Evolutionary conservation across 2,888 invertebrate genomes (phyloP), one percentile per base, ranked within the genome.

Genomic region (Tiphia femorata): DNA sequence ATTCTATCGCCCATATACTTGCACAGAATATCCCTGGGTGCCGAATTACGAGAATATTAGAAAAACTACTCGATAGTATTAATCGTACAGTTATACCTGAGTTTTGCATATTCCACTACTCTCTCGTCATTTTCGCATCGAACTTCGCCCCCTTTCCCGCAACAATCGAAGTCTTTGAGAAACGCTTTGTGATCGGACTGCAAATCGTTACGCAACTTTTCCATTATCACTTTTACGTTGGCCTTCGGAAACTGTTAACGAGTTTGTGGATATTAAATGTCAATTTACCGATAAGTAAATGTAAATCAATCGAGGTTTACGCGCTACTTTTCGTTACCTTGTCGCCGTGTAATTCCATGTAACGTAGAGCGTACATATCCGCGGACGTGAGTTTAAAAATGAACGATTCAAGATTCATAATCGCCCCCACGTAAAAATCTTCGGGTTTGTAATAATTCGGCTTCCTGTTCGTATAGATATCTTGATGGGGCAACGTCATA

Each of bases 361-460:
- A 96, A 37, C 91, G 87, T 44, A 96, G 84, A 0, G 95, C 93
- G 77, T 94, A 97, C 75, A 94, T 92, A 79, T 97, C 97, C 1
- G 95, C 95, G 1, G 90, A 90, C 1, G 89, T 86, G 23, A 97
- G 86, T 42, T 91, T 85, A 81, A 97, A 97, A 41, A 90, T 84
- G 75, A 94, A 95, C 65, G 90, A 89, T 78, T 92, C 92, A 14
- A 97, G 87, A 33, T 90, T 89, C 38, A 97, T 75, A 38, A 88
- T 88, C 17, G 93, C 92, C 1, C 97, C 97, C 17, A 97, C 88
- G 85, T 91, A 94, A 86, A 97, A 92, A 80, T 97, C 92, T 67
- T 90, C 87, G 4, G 94, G 90, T 0, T 89, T 88, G 80, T 93
- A 96, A 65, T 89, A 88, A 3, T 88, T 86, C 0, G 96, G 95